Evolutionary conservation across 2,113 vertebrate species (phyloP), one percentile per base, ranked within the genome.

Genomic region (Saimiri boliviensis): DNA sequence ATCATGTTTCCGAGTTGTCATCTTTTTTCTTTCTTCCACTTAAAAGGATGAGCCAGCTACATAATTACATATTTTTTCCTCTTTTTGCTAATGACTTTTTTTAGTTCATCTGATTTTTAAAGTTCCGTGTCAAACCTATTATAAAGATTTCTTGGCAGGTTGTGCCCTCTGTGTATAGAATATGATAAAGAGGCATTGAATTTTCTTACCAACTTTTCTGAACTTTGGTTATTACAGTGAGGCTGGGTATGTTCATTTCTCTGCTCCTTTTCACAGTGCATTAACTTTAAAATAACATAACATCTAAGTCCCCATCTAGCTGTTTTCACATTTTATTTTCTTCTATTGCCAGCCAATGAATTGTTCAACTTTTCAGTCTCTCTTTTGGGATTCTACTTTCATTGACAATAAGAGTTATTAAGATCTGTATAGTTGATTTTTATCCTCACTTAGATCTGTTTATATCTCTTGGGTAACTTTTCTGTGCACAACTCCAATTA

Each of bases 271-370:
- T 93, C 97, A 95, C 93, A 97, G 93, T 8, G 42, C 93, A 93
- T 97, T 97, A 97, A 95, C 92, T 96, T 98, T 97, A 97, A 97
- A 98, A 97, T 97, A 98, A 97, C 97, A 97, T 97, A 98, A 97
- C 97, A 98, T 93, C 92, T 89, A 80, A 95, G 90, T 96, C 96
- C 96, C 96, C 42, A 73, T 93, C 97, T 98, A 81, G 96, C 95
- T 97, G 96, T 97, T 97, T 97, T 89, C 97, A 89, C 96, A 91
- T 97, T 98, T 97, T 98, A 97, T 96, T 97, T 97, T 96, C 93
- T 92, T 96, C 96, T 83, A 82, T 79, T 93, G 92, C 93, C 93
- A 92, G 92, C 92, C 96, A 97, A 95, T 97, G 97, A 96, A 98
- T 98, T 89, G 97, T 95, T 98, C 92, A 54, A 60, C 89, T 82